These are phyloP conservation scores for Bolinopsis microptera DNA, from an alignment of 37 sponge, comb jelly and placozoan species.

Conservation along the genomic window DNA sequence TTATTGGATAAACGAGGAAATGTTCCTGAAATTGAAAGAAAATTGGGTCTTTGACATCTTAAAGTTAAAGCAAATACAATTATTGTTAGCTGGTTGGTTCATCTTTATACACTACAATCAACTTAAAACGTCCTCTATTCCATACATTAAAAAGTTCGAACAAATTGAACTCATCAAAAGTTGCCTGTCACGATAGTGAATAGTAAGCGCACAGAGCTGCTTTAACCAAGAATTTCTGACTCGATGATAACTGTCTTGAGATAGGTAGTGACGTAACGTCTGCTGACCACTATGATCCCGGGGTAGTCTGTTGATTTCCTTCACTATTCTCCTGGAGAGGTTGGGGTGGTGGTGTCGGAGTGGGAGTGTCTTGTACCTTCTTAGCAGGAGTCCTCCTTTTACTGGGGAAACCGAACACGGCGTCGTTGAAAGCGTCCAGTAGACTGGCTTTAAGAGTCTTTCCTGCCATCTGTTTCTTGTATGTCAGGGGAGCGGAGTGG, in stretches of 20 bases:
- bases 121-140: no score
- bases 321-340: background rate
- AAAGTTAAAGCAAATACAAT: no score
- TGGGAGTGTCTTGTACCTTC: background rate
- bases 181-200: background rate
- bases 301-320: background rate
- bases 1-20: no score
- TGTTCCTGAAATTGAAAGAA: no score
- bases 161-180: background rate
- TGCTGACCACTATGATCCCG: background rate
- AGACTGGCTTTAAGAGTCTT: constrained; percentile 29
- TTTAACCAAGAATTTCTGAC: background rate
- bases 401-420: constrained; percentile 15
- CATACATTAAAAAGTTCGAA: background rate
- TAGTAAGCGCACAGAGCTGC: background rate
- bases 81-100: no score
- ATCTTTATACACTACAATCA: no score
- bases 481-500: constrained; percentile 2
- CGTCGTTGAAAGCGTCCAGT: constrained; percentile 44
- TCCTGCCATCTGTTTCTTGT: constrained; percentile 41
- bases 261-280: background rate
- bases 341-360: background rate
- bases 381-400: background rate
- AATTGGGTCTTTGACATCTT: no score
- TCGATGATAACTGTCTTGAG: background rate